These are phyloP conservation scores for Ailuropoda melanoleuca DNA, from an alignment of 2,113 vertebrate species.

Conservation along the genomic window DNA sequence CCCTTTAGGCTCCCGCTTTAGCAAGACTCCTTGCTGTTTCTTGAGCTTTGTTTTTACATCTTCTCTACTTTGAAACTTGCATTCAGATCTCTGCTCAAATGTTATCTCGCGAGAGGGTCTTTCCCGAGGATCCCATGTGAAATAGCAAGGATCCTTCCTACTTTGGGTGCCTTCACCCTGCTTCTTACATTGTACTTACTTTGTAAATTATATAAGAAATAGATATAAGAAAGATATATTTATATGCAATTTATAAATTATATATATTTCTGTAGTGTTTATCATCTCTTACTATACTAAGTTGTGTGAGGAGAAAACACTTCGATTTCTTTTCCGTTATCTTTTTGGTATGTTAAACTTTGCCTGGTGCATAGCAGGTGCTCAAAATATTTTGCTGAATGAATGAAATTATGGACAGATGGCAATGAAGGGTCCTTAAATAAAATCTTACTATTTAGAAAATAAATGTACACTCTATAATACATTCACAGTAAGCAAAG, in stretches of 20 bases:
- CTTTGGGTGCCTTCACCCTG: neutral
- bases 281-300: neutral
- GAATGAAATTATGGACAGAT: slow-evolving; percentile 11
- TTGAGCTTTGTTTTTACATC: neutral
- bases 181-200: neutral
- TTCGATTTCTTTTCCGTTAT: neutral
- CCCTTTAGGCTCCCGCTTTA: neutral
- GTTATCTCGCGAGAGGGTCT: neutral
- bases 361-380: neutral
- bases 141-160: neutral
- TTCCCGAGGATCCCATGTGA: neutral
- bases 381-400: neutral
- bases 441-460: slow-evolving; percentile 6
- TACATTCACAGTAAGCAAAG: neutral
- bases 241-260: neutral
- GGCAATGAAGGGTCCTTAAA: neutral
- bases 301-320: neutral
- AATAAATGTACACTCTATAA: neutral
- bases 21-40: neutral
- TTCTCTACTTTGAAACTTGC: neutral
- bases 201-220: neutral
- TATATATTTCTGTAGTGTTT: neutral
- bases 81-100: neutral
- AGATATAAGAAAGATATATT: no score
- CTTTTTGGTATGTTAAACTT: neutral